A percentile compares a stretch with the other conserved stretches of the same genome.
Conservation (phyloP, 2,113 vertebrate species). For the Aspiorhynchus laticeps region DNA sequence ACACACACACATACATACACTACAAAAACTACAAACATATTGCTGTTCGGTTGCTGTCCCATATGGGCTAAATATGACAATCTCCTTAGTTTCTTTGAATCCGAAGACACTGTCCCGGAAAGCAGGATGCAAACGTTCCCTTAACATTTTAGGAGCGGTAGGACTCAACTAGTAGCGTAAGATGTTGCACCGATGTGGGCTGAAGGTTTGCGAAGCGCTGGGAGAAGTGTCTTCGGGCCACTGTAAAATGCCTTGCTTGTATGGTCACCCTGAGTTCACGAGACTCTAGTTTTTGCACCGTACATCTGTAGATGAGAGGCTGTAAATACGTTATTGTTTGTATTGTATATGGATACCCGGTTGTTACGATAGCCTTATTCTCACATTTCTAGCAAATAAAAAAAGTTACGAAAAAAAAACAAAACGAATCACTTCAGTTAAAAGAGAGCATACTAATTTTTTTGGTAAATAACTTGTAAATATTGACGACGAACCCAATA, state of each 20-base stretch:
- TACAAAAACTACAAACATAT: conserved; percentile 57
- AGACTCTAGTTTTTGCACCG: conserved; percentile 95
- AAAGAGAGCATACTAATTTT: conserved; percentile 67
- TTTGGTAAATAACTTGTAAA: conserved; percentile 95
- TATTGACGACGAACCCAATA: conserved; percentile 76
- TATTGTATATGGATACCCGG: conserved; percentile 95
- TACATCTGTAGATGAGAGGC: conserved; percentile 91
- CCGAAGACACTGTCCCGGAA: conserved; percentile 81
- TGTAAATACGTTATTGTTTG: conserved; percentile 98
- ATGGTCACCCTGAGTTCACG: conserved; percentile 87
- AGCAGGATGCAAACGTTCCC: conserved; percentile 67
- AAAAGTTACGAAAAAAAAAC: conserved; percentile 74
- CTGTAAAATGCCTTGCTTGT: conserved; percentile 99
- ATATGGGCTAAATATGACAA: conserved; percentile 97
- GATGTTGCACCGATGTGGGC: conserved; percentile 48
- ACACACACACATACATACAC: conserved; percentile 49
- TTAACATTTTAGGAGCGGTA: conserved; percentile 15
- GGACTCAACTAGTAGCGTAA: conserved; percentile 43
- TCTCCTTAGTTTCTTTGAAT: conserved; percentile 93
- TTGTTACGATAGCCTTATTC: conserved; percentile 99
- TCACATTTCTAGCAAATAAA: conserved; percentile 92
- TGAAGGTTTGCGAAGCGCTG: conserved; percentile 62
- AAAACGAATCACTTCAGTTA: conserved; percentile 69
- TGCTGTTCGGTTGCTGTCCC: conserved; percentile 87
- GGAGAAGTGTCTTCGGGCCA: conserved; percentile 75